These are phyloP conservation scores for Taxidea taxus DNA, from an alignment of 2,113 vertebrate species.

Conservation along the genomic window DNA sequence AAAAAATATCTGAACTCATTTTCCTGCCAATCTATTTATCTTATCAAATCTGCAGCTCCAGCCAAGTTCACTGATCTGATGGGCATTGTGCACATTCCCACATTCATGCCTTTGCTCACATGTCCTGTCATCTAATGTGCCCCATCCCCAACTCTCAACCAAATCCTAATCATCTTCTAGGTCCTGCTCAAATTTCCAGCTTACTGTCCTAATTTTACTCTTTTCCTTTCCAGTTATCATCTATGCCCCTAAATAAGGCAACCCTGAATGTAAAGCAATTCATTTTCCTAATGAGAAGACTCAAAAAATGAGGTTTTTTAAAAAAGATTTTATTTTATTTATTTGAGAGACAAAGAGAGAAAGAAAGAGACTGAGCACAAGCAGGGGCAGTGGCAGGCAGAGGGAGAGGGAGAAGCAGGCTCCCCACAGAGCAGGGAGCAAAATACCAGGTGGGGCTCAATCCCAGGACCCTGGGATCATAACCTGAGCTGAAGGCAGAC, in stretches of 20 bases:
- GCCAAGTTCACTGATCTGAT: neutral
- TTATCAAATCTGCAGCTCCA: neutral
- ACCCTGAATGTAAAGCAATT: neutral
- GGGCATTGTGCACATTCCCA: neutral
- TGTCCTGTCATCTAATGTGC: neutral
- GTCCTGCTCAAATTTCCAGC: neutral
- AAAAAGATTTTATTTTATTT: too few relatives aligned
- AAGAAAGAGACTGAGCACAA: too few relatives aligned
- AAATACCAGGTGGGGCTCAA: too few relatives aligned
- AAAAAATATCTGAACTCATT: neutral
- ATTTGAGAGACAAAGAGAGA: too few relatives aligned
- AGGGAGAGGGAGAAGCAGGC: too few relatives aligned
- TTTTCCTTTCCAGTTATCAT: neutral
- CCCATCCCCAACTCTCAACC: neutral
- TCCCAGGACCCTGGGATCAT: too few relatives aligned
- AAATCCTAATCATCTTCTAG: neutral
- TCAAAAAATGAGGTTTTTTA: neutral
- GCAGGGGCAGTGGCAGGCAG: too few relatives aligned
- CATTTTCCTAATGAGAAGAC: neutral
- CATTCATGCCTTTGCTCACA: neutral
- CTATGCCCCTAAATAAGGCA: neutral
- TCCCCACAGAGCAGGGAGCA: too few relatives aligned
- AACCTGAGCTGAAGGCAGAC: too few relatives aligned
- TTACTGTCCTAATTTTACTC: neutral
- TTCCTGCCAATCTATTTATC: neutral